phyloP scores from a whole-genome alignment of 30 jellyfish, hydroid and myxozoan genomes.

The Aurelia aurita region DNA sequence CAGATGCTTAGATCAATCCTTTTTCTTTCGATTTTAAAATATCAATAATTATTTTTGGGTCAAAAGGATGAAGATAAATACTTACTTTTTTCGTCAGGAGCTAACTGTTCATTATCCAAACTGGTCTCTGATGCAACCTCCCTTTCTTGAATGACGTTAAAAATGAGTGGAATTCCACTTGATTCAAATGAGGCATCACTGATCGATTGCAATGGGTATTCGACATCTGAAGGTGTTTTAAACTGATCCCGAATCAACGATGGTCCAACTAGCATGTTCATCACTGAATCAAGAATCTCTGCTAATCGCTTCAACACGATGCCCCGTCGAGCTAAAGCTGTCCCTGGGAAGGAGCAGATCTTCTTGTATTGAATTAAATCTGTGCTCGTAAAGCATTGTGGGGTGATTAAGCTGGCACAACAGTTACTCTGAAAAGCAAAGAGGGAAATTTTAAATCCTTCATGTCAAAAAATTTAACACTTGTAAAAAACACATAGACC shows the following conservation, averaged over 20 bases:
- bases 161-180: slow-evolving; percentile 57
- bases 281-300: slow-evolving; percentile 80
- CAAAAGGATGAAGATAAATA: too few species aligned
- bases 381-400: slow-evolving; percentile 67
- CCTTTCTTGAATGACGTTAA: neutral
- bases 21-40: too few species aligned
- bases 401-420: slow-evolving; percentile 67
- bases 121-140: neutral
- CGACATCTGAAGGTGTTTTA: slow-evolving; percentile 39
- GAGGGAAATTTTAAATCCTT: neutral
- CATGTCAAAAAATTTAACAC: neutral
- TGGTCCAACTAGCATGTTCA: slow-evolving; percentile 88
- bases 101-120: too few species aligned
- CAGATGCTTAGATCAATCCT: too few species aligned
- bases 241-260: slow-evolving; percentile 79
- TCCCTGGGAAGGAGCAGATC: slow-evolving; percentile 74
- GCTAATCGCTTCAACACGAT: slow-evolving; percentile 80
- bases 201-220: slow-evolving; percentile 68
- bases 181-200: slow-evolving; percentile 74
- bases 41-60: too few species aligned
- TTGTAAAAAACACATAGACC: neutral
- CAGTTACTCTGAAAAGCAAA: slow-evolving; percentile 61
- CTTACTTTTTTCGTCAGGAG: too few species aligned
- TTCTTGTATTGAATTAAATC: slow-evolving; percentile 61
- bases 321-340: slow-evolving; percentile 72